phyloP scores from a whole-genome alignment of 2,888 invertebrate species.

The Tetragonula carbonaria region DNA sequence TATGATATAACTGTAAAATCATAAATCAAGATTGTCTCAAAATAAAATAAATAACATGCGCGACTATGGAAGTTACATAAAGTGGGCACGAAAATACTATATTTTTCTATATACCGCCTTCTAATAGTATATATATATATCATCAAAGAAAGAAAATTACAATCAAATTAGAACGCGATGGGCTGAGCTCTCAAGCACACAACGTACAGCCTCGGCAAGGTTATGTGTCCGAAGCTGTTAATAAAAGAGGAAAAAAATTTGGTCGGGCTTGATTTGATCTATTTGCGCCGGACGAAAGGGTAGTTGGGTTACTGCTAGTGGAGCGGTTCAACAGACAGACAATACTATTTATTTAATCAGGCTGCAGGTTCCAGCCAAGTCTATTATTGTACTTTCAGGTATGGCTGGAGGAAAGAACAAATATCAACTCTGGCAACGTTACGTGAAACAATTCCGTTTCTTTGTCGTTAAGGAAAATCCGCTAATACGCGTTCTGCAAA shows the following conservation, averaged over 20 bases:
- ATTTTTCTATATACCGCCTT: not conserved
- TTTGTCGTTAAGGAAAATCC: not conserved
- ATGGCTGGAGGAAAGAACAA: conserved; percentile 82
- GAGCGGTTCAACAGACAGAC: conserved; percentile 73
- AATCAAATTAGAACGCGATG: conserved; percentile 14
- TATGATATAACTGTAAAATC: not conserved
- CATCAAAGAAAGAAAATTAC: not conserved
- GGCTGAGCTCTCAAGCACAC: not conserved
- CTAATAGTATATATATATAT: not conserved
- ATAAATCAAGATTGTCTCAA: conserved; percentile 7
- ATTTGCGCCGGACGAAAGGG: conserved; percentile 47
- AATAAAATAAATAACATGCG: conserved; percentile 13
- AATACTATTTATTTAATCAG: conserved; percentile 83
- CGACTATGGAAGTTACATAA: conserved; percentile 13
- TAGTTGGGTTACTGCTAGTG: conserved; percentile 68
- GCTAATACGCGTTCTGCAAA: not conserved
- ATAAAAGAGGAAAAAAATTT: conserved; percentile 51
- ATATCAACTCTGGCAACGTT: conserved; percentile 48
- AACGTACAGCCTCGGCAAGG: conserved; percentile 56
- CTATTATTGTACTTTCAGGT: conserved; percentile 83
- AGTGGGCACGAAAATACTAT: conserved; percentile 17
- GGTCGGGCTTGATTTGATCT: conserved; percentile 29
- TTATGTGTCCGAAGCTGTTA: conserved; percentile 64
- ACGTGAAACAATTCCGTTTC: conserved; percentile 4
- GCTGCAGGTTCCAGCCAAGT: conserved; percentile 84